phyloP scores from a whole-genome alignment of 2,797 vertebrate genomes.

The Miichthys miiuy region DNA sequence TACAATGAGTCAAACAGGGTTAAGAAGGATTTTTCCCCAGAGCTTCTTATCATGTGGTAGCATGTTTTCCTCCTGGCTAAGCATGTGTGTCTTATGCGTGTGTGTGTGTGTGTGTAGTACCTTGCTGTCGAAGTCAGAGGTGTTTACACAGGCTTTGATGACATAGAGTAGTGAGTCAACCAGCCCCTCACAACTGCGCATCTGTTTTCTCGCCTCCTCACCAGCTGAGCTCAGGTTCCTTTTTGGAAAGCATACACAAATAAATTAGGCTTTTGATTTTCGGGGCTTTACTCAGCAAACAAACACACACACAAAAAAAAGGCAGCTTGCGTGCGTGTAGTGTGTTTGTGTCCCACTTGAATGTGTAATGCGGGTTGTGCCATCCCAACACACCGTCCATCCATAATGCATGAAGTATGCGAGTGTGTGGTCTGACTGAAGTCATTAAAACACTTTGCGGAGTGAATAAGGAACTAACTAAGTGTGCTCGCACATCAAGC shows the following conservation, averaged over 20 bases:
- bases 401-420: constrained; percentile 69
- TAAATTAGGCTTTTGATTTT: constrained; percentile 44
- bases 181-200: constrained; percentile 95
- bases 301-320: constrained; percentile 19
- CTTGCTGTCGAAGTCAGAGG: constrained; percentile 99
- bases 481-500: neutral
- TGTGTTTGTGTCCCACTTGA: constrained; percentile 24
- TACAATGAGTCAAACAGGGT: constrained; percentile 55
- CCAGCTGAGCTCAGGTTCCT: constrained; percentile 97
- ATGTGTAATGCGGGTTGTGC: constrained; percentile 49
- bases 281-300: constrained; percentile 54
- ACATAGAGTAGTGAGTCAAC: constrained; percentile 96
- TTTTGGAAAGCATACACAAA: constrained; percentile 31
- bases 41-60: constrained; percentile 57
- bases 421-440: constrained; percentile 66
- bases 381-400: constrained; percentile 58
- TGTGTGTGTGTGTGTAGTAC: constrained; percentile 72
- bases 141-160: constrained; percentile 98
- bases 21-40: constrained; percentile 36
- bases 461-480: constrained; percentile 57
- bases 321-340: constrained; percentile 43
- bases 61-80: constrained; percentile 56
- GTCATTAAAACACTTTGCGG: constrained; percentile 56
- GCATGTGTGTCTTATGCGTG: neutral
- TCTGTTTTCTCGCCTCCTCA: constrained; percentile 96